Conservation (phyloP, 2,888 invertebrate genomes). For the Pristionchus maxplancki region DNA sequence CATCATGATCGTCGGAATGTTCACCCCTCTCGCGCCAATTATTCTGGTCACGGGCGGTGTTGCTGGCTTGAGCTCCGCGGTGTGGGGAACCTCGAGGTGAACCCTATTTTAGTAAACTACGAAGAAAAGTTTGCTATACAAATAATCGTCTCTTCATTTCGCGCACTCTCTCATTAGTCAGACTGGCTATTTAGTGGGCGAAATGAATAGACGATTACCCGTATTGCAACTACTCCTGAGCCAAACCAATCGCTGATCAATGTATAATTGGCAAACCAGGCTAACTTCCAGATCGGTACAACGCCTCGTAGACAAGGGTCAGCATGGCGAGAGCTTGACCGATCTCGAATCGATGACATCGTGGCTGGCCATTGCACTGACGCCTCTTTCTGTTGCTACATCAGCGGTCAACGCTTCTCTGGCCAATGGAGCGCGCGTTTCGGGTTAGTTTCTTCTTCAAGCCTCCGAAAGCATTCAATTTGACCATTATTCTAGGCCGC, state of each 20-base stretch:
- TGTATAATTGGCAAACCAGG: no score
- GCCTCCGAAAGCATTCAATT: background rate
- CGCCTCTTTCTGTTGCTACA: constrained; percentile 38
- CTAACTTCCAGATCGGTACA: no score
- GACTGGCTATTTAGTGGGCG: no score
- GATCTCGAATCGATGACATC: constrained; percentile 49
- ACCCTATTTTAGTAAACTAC: background rate
- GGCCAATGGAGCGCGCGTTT: constrained; percentile 47
- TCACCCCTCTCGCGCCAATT: constrained; percentile 42
- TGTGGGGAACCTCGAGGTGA: constrained; percentile 42
- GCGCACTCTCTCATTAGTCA: no score
- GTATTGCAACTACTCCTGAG: no score
- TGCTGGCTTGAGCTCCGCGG: background rate
- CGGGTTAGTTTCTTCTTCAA: background rate
- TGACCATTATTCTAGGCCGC: no score
- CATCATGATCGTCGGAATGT: constrained; percentile 18
- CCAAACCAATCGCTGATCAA: no score
- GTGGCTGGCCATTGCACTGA: constrained; percentile 45
- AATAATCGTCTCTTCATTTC: no score
- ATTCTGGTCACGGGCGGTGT: background rate
- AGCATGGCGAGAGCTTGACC: constrained; percentile 54
- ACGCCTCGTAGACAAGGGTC: constrained; percentile 53
- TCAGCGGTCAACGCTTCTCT: constrained; percentile 45
- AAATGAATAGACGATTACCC: no score
- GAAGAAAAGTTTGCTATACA: no score